A percentile compares a stretch with the other conserved stretches of the same genome.
These are phyloP conservation scores for Pachyrhynchus sulphureomaculatus DNA, from an alignment of 1,140 invertebrate genomes.

Conservation along the genomic window DNA sequence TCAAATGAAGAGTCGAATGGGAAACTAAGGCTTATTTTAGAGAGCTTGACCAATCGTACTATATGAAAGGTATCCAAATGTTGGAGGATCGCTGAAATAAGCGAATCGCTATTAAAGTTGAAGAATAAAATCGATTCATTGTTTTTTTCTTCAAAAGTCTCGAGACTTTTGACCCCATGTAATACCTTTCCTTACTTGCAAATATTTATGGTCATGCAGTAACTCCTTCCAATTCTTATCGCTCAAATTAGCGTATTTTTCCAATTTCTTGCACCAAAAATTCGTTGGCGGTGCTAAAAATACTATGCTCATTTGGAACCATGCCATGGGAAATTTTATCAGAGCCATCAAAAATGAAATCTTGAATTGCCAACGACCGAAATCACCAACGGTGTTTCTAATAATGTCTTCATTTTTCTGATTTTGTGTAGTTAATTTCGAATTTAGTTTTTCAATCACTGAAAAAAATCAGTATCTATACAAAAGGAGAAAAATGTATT, in stretches of 20 bases:
- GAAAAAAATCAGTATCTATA: too few relatives aligned
- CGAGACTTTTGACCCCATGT: too few relatives aligned
- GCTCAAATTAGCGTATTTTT: constrained; percentile 17
- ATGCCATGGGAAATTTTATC: constrained; percentile 66
- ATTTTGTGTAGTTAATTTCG: neutral
- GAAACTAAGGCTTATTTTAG: too few relatives aligned
- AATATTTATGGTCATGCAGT: neutral
- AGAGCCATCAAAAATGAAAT: constrained; percentile 66
- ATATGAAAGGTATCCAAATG: too few relatives aligned
- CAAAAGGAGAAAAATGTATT: neutral
- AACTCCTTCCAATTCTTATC: neutral
- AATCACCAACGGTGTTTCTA: constrained; percentile 59
- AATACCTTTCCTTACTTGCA: neutral
- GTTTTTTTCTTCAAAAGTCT: too few relatives aligned
- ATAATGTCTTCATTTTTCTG: constrained; percentile 34
- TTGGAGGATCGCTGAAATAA: too few relatives aligned
- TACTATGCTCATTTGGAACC: constrained; percentile 66
- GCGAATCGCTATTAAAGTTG: too few relatives aligned
- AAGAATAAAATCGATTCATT: too few relatives aligned
- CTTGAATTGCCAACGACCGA: constrained; percentile 70
- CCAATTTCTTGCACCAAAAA: constrained; percentile 59
- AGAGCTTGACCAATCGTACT: too few relatives aligned
- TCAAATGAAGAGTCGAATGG: too few relatives aligned
- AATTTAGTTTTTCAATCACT: neutral
- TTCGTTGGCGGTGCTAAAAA: constrained; percentile 65